phyloP scores from a whole-genome alignment of 2,888 invertebrate species.

The Drosophila prolongata region DNA sequence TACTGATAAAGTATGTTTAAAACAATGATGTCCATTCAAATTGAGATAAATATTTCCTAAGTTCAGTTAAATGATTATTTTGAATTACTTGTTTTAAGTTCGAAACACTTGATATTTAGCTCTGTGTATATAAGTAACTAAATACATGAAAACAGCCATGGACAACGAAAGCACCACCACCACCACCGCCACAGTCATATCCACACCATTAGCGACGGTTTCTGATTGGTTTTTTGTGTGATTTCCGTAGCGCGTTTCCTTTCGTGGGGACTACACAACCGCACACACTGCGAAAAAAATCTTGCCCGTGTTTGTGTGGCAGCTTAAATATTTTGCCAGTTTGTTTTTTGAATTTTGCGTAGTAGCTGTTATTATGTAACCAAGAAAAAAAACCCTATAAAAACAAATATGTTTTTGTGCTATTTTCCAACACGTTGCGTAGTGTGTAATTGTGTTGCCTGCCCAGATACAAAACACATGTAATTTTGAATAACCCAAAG shows the following conservation, averaged over 20 bases:
- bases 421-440: slow-evolving; percentile 43
- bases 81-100: not conserved
- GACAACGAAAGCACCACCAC: slow-evolving; percentile 1
- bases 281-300: slow-evolving; percentile 15
- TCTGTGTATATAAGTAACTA: not conserved
- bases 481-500: slow-evolving; percentile 19
- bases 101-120: not conserved
- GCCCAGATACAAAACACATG: slow-evolving; percentile 55
- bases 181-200: slow-evolving; percentile 30
- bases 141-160: not conserved
- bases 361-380: slow-evolving; percentile 27
- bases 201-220: slow-evolving; percentile 23
- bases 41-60: not conserved
- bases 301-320: slow-evolving; percentile 1
- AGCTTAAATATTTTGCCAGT: slow-evolving; percentile 21
- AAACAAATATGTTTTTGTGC: slow-evolving; percentile 13
- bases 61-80: not conserved
- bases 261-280: not conserved
- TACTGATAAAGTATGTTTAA: too few relatives aligned
- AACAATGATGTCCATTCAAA: not conserved
- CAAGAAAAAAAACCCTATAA: not conserved
- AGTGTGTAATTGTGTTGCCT: slow-evolving; percentile 58
- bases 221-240: slow-evolving; percentile 7
- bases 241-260: slow-evolving; percentile 20
- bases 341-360: slow-evolving; percentile 25